phyloP scores from a whole-genome alignment of 2,888 invertebrate genomes.

The Platycheirus albimanus region DNA sequence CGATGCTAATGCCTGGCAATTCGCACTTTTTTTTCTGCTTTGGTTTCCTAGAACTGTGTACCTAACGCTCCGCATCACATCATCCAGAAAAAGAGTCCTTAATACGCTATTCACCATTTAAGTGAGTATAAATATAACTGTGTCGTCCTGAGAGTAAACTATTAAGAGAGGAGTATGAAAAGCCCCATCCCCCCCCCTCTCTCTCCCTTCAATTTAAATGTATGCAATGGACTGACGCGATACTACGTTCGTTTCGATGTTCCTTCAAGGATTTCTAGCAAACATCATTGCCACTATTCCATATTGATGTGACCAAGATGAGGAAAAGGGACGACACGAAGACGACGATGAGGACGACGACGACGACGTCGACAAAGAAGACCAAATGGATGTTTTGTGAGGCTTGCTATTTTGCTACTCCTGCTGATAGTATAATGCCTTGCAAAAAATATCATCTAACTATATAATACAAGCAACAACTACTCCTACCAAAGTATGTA shows the following conservation, averaged over 20 bases:
- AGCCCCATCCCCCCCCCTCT: too few relatives aligned
- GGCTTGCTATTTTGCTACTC: conserved; percentile 9
- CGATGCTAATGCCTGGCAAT: conserved; percentile 58
- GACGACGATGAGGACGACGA: too few relatives aligned
- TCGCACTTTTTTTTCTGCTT: conserved; percentile 41
- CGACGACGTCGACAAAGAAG: too few relatives aligned
- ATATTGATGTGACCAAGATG: conserved; percentile 4
- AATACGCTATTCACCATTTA: conserved; percentile 59
- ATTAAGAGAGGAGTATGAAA: conserved; percentile 43
- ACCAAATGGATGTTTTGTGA: conserved; percentile 58
- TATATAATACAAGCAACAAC: too few relatives aligned
- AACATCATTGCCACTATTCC: conserved; percentile 26
- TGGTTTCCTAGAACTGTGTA: conserved; percentile 1
- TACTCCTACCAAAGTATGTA: too few relatives aligned
- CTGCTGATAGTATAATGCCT: conserved; percentile 44
- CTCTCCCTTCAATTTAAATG: conserved; percentile 43
- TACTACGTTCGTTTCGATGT: conserved; percentile 16
- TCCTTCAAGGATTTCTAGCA: conserved; percentile 27
- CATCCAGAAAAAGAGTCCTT: conserved; percentile 41
- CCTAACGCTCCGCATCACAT: conserved; percentile 8
- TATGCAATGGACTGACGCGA: conserved; percentile 62
- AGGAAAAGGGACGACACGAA: conserved; percentile 1
- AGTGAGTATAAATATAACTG: conserved; percentile 46
- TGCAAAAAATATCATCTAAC: conserved; percentile 37
- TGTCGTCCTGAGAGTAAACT: conserved; percentile 52